Conservation (phyloP, 2,797 vertebrate genomes). For the Tinamus major region DNA sequence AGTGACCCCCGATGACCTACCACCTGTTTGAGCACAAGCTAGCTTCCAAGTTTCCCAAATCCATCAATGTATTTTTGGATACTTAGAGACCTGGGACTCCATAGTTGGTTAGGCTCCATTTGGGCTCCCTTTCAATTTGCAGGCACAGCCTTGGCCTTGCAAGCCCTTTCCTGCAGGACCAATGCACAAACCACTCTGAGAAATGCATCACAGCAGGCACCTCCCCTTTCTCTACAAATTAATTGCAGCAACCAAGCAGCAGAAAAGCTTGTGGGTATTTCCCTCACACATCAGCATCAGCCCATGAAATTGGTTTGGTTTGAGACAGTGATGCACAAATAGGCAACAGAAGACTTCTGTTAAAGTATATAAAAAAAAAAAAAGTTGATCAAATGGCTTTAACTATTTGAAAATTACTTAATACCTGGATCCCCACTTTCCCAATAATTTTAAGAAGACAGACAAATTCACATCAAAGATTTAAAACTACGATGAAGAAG, state of each 20-base stretch:
- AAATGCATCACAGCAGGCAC: not conserved
- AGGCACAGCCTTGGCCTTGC: fast-evolving
- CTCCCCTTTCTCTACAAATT: not conserved
- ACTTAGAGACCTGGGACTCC: not conserved
- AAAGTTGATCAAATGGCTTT: constrained; percentile 30
- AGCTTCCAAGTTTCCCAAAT: not conserved
- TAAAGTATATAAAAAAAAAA: not conserved
- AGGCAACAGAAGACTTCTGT: not conserved
- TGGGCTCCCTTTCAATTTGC: not conserved
- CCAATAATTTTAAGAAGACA: constrained; percentile 38
- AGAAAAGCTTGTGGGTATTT: not conserved
- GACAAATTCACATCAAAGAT: constrained; percentile 25
- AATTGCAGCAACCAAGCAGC: fast-evolving
- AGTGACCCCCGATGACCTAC: constrained; percentile 30
- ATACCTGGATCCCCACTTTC: constrained; percentile 25
- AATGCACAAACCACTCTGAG: not conserved
- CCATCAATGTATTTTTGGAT: not conserved
- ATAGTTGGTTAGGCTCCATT: not conserved
- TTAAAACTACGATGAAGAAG: constrained; percentile 3
- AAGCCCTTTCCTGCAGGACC: not conserved
- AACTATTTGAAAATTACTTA: constrained; percentile 45
- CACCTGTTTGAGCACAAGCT: constrained; percentile 38
- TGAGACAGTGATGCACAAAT: not conserved
- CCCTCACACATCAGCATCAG: not conserved
- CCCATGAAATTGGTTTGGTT: not conserved